These are phyloP conservation scores for Stigmatopora argus DNA, from an alignment of 2,113 vertebrate species.

Conservation along the genomic window DNA sequence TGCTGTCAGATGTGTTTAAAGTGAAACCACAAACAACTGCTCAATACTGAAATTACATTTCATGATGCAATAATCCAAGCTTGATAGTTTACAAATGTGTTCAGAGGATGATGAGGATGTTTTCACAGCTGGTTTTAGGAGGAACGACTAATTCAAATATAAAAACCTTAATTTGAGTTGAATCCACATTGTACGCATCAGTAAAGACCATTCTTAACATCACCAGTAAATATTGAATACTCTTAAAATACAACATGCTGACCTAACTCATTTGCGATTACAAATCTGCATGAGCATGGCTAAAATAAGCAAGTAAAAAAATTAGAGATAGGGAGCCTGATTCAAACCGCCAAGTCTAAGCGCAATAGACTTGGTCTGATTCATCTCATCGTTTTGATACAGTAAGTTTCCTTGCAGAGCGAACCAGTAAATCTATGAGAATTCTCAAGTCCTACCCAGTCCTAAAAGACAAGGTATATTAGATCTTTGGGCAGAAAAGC, in stretches of 20 bases:
- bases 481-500: conserved; percentile 25
- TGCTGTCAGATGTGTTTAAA: conserved; percentile 38
- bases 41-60: conserved; percentile 13
- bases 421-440: background rate
- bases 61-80: background rate
- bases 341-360: background rate
- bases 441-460: background rate
- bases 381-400: background rate
- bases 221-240: background rate
- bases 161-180: background rate
- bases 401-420: background rate
- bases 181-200: background rate
- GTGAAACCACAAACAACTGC: conserved; percentile 10
- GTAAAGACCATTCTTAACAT: no score
- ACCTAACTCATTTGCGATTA: background rate
- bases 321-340: background rate
- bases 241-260: background rate
- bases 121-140: no score
- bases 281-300: background rate
- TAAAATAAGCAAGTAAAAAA: conserved; percentile 1
- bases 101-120: background rate
- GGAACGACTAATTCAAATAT: background rate
- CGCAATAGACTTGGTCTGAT: background rate
- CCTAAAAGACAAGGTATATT: conserved; percentile 17
- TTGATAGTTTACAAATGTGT: background rate